These are phyloP conservation scores for Pediacus dermestoides DNA, from an alignment of 2,888 invertebrate species.

Conservation along the genomic window DNA sequence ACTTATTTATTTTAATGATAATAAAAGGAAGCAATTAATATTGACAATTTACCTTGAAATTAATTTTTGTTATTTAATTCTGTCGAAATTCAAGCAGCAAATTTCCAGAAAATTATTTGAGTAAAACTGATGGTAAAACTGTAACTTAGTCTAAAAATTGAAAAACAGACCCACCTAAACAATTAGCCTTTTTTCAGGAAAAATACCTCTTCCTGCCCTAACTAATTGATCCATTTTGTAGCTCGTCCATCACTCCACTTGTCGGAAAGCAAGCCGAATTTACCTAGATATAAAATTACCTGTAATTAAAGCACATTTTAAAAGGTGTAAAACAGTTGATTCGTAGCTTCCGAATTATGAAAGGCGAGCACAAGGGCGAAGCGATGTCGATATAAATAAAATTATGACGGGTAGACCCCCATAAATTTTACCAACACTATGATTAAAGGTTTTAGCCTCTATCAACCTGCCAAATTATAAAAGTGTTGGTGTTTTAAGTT, in stretches of 20 bases:
- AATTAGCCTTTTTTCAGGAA: too few species aligned
- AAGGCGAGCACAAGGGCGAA: constrained; percentile 30
- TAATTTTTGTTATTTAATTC: too few species aligned
- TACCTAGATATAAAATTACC: constrained; percentile 14
- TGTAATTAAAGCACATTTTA: constrained; percentile 23
- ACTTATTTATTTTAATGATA: too few species aligned
- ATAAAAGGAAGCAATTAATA: too few species aligned
- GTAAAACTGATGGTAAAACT: too few species aligned
- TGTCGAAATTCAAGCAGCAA: too few species aligned
- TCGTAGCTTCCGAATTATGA: constrained; percentile 28
- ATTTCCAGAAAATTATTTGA: too few species aligned
- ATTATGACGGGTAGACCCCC: constrained; percentile 35
- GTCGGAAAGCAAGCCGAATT: constrained; percentile 1
- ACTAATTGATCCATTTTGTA: background rate
- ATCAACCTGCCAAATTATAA: constrained; percentile 31
- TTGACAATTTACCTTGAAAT: too few species aligned
- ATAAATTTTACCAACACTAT: constrained; percentile 38
- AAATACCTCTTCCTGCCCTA: too few species aligned
- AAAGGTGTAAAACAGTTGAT: constrained; percentile 24
- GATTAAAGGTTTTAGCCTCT: constrained; percentile 36
- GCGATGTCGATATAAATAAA: constrained; percentile 36
- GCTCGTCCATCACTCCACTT: constrained; percentile 1
- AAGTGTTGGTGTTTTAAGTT: too few species aligned
- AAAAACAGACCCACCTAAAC: too few species aligned
- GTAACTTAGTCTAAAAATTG: too few species aligned